Base-by-base conservation (phyloP, 2,113 vertebrate species). In the Peromyscus maniculatus region DNA sequence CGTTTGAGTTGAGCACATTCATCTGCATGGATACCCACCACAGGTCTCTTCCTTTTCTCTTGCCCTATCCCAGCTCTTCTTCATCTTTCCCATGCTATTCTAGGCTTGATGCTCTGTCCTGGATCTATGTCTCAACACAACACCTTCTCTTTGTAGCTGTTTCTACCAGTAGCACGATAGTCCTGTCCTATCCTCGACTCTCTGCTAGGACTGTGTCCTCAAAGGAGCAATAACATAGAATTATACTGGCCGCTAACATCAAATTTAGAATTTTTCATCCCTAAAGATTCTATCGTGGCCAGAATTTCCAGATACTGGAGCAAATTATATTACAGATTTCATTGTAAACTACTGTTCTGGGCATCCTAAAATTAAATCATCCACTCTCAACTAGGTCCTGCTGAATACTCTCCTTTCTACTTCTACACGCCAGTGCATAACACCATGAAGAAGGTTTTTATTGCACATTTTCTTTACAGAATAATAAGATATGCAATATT, bases 401-500 rank as follows among this genome's bases (percentile, higher is more conserved):
- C 22, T n/a, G 7, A 5, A 69, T 28, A 67, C n/a, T 17, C 2
- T 55, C 12, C 15, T 86, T 12, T 84, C 36, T 91, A 21, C 3
- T 36, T 94, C 33, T 97, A 19, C 4, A 46, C 3, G 15, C 17
- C 84, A 15, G 88, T 66, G 87, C 59, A 66, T 71, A 89, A 57
- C 57, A 82, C 78, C 31, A 31, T 31, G 0, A 10, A 77, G 88
- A 21, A 78, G 72, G 72, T 72, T 24, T 10, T 92, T 80, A 46
- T 87, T 84, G 86, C 90, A 13, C 19, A 55, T 77, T 77, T 91
- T 86, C 24, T 89, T 91, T 36, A 78, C 22, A 74, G 28, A 92
- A 82, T 43, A 95, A 15, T 77, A 93, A 57, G 79, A 84, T 33
- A 55, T 55, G 62, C 77, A 49, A 33, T 88, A 55, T 62, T 2